A percentile compares a stretch with the other conserved stretches of the same genome.
These are phyloP conservation scores for Limnothrissa miodon DNA, from an alignment of 2,113 vertebrate genomes.

Conservation along the genomic window DNA sequence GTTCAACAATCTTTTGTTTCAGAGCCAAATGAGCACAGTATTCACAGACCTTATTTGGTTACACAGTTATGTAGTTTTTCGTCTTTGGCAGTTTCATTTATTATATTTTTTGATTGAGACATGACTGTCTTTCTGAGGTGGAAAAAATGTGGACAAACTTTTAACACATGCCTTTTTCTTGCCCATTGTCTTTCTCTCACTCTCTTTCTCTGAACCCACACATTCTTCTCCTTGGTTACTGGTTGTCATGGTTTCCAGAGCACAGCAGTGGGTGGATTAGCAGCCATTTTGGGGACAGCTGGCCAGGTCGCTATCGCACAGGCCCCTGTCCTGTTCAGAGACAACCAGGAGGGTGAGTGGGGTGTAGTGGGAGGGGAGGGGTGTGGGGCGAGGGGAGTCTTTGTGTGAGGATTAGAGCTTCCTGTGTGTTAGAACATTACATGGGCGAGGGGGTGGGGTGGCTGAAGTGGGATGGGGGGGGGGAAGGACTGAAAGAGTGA, in stretches of 20 bases:
- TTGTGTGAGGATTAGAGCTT: constrained; percentile 79
- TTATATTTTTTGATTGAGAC: constrained; percentile 67
- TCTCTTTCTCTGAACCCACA: constrained; percentile 57
- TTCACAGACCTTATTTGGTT: background rate
- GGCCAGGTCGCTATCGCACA: constrained; percentile 69
- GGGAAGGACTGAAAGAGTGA: constrained; percentile 60
- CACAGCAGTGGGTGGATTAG: constrained; percentile 66
- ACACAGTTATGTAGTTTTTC: background rate
- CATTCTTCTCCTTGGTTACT: constrained; percentile 70
- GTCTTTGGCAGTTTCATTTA: background rate
- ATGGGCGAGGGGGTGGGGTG: constrained; percentile 48
- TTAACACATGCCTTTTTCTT: constrained; percentile 70
- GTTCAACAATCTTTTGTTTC: background rate
- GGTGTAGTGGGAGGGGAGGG: background rate
- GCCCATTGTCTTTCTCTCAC: constrained; percentile 60
- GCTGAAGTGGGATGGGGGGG: constrained; percentile 33
- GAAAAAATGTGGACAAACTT: constrained; percentile 69
- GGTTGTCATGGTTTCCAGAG: constrained; percentile 74
- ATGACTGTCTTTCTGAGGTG: constrained; percentile 55
- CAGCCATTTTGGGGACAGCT: constrained; percentile 78
- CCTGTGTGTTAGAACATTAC: constrained; percentile 78
- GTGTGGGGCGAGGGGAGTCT: constrained; percentile 60
- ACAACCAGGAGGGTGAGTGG: constrained; percentile 47
- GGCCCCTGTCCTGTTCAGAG: constrained; percentile 67
- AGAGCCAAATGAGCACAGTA: too few species aligned